phyloP scores from a whole-genome alignment of 2,797 vertebrate species.

The Numenius phaeopus region DNA sequence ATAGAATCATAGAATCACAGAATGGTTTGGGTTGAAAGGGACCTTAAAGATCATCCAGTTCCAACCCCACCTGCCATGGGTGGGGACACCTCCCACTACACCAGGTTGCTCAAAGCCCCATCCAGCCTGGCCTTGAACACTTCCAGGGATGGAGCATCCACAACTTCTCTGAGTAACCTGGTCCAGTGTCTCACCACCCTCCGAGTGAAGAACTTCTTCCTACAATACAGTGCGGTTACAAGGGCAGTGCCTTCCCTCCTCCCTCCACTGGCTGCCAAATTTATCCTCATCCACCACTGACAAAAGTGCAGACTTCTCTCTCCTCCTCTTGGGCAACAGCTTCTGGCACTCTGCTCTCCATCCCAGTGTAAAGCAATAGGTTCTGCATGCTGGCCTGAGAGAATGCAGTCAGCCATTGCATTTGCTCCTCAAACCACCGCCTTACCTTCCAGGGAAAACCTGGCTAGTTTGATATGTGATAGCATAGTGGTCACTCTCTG shows the following conservation, averaged over 20 bases:
- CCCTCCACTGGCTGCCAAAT: neutral
- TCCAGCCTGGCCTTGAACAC: neutral
- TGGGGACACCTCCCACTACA: neutral
- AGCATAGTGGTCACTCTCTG: neutral
- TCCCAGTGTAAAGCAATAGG: neutral
- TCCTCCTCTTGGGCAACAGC: neutral
- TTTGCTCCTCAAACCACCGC: neutral
- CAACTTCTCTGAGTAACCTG: neutral
- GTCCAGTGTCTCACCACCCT: neutral
- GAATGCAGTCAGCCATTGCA: rapidly evolving
- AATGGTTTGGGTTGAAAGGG: neutral
- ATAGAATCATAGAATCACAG: neutral
- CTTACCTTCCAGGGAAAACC: neutral
- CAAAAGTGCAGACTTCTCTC: neutral
- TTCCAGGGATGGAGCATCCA: neutral
- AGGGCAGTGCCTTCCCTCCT: neutral
- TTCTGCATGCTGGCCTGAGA: neutral
- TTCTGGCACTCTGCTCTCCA: neutral
- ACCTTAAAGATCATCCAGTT: neutral
- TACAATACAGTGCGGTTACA: neutral
- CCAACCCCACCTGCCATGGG: neutral
- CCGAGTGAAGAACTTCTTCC: neutral
- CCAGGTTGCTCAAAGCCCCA: neutral
- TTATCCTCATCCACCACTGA: neutral
- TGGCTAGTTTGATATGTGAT: neutral